Evolutionary conservation across 1,140 invertebrate species (phyloP).

Genomic region (Scaptomyza pallida): DNA sequence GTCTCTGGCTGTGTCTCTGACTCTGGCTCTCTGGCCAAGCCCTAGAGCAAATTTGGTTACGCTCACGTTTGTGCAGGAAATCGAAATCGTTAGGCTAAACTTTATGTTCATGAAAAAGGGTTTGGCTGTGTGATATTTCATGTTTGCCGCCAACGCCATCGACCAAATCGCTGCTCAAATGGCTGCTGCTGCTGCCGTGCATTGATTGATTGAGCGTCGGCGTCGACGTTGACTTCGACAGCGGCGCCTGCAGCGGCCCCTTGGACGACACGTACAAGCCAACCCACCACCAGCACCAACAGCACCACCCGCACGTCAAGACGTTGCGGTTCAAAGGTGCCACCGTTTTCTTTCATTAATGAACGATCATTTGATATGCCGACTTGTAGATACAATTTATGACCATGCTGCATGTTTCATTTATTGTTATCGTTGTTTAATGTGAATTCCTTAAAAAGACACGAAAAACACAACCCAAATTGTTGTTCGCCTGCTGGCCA

Average conservation of each 20-base stretch:
- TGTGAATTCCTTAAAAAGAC: slow-evolving; percentile 36
- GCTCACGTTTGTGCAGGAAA: slow-evolving; percentile 76
- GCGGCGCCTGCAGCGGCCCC: slow-evolving; percentile 47
- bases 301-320: slow-evolving; percentile 18
- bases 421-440: slow-evolving; percentile 23
- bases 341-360: slow-evolving; percentile 57
- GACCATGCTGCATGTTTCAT: slow-evolving; percentile 19
- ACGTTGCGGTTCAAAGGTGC: slow-evolving; percentile 64
- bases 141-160: slow-evolving; percentile 77
- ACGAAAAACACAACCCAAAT: slow-evolving; percentile 41
- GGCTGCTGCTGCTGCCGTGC: slow-evolving; percentile 35
- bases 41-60: slow-evolving; percentile 79
- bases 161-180: slow-evolving; percentile 48
- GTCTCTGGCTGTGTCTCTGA: slow-evolving; percentile 10
- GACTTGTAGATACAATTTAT: slow-evolving; percentile 44
- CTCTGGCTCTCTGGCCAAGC: slow-evolving; percentile 56
- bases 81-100: slow-evolving; percentile 63
- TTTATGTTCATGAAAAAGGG: slow-evolving; percentile 74
- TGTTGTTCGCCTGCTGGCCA: slow-evolving; percentile 4
- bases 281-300: slow-evolving; percentile 3
- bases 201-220: slow-evolving; percentile 70
- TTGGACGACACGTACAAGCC: slow-evolving; percentile 48
- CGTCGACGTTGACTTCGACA: slow-evolving; percentile 28
- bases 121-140: slow-evolving; percentile 80
- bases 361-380: slow-evolving; percentile 61